Evolutionary conservation across 2,797 vertebrate genomes (phyloP), one percentile per base, ranked within the genome.

Genomic region (Danio kyathit): DNA sequence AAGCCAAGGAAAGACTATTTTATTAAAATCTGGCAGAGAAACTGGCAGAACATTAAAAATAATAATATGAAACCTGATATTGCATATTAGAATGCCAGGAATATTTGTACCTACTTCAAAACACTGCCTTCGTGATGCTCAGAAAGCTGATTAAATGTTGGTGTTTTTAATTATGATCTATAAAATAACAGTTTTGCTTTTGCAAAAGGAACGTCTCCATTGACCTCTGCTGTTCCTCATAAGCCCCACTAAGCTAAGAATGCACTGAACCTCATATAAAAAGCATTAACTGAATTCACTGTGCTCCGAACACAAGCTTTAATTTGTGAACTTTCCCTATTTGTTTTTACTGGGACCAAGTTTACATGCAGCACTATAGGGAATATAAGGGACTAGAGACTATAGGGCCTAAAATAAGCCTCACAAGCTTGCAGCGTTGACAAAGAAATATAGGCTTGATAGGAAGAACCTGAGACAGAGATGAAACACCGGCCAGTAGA

Each of bases 351-450:
- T 57, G 52, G 17, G 69, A 21, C 12, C 54, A 59, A 73, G 12
- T 46, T 17, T 29, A 19, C 17, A 74, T 74, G 43, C 19, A 46
- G 13, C 19, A 38, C 72, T 29, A 60, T 46, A 48, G 56, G 41
- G 54, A 16, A n/a, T 59, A 43, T 71, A 71, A 43, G 40, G 12
- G n/a, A 48, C 64, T 17, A 41, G 29, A 52, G 9, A 70, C 69
- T 71, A 71, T 19, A 74, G 17, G 71, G 17, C 41, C 43, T 48
- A 74, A 60, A 74, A 74, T 74, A 60, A 74, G 19, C 44, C 12
- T 9, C 71, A 60, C 11, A 57, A 57, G 12, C 54, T 44, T 11
- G 54, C 54, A 21, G 43, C 19, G 0, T 19, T 74, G 72, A 74
- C 72, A 60, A 74, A 60, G 56, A 60, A 48, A 60, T 16, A 74